Conservation (phyloP, 53 echinoderm and acorn worm genomes). For the Pentamera pediparva region DNA sequence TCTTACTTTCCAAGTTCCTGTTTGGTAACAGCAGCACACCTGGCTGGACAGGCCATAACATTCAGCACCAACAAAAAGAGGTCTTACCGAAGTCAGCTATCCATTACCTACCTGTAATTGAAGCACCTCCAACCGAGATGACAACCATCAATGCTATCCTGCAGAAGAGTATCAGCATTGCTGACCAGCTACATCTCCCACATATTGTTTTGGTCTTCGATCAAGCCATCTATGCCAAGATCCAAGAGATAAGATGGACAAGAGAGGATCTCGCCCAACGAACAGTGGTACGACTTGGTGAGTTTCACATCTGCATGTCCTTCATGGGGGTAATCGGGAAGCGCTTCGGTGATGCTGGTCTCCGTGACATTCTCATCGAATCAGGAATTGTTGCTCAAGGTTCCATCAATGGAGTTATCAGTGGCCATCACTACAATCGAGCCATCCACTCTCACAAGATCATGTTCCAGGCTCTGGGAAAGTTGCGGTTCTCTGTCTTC, state of each 20-base stretch:
- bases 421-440: constrained; percentile 58
- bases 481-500: constrained; percentile 9
- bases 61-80: neutral
- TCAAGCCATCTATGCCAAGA: constrained; percentile 45
- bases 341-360: constrained; percentile 62
- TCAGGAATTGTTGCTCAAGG: constrained; percentile 58
- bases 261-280: constrained; percentile 27
- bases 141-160: constrained; percentile 35
- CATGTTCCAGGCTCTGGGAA: constrained; percentile 44
- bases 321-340: constrained; percentile 42
- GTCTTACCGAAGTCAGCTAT: constrained; percentile 1
- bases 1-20: neutral
- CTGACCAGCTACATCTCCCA: constrained; percentile 16
- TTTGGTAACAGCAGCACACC: neutral
- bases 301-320: constrained; percentile 55
- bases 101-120: constrained; percentile 21
- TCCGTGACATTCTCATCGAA: constrained; percentile 56
- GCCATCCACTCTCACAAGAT: constrained; percentile 42
- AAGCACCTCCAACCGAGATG: constrained; percentile 32
- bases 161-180: constrained; percentile 25
- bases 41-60: constrained; percentile 33
- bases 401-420: constrained; percentile 53
- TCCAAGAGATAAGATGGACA: constrained; percentile 38
- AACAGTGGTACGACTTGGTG: constrained; percentile 46
- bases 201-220: constrained; percentile 40